Percentiles rank a stretch among this genome's conserved stretches.
These are phyloP conservation scores for Atta colombica DNA, from an alignment of 1,140 invertebrate species.

Conservation along the genomic window DNA sequence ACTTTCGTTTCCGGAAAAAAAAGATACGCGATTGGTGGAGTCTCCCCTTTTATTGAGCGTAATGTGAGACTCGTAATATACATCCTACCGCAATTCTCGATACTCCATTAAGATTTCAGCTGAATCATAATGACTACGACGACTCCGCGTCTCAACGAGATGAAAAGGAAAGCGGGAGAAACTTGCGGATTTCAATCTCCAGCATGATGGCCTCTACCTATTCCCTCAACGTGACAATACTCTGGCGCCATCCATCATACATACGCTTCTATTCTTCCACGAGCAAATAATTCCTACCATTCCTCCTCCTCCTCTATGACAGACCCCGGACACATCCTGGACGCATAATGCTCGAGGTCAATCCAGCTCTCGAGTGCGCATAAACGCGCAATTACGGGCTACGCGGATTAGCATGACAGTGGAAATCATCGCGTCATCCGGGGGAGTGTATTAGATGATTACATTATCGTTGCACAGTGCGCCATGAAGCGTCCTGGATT, in stretches of 20 bases:
- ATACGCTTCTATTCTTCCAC: slow-evolving; percentile 58
- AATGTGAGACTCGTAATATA: slow-evolving; percentile 63
- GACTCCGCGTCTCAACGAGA: not conserved
- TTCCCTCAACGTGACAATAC: slow-evolving; percentile 44
- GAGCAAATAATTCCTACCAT: slow-evolving; percentile 63
- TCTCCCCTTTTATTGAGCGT: slow-evolving; percentile 61
- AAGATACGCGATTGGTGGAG: slow-evolving; percentile 26
- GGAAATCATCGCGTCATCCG: slow-evolving; percentile 70
- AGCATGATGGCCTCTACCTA: slow-evolving; percentile 41
- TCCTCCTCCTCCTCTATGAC: not conserved
- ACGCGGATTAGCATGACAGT: slow-evolving; percentile 72
- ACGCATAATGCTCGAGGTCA: slow-evolving; percentile 62
- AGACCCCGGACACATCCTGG: slow-evolving; percentile 60
- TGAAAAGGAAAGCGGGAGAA: slow-evolving; percentile 27
- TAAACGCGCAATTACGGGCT: slow-evolving; percentile 74
- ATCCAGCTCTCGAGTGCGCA: slow-evolving; percentile 53
- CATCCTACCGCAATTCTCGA: slow-evolving; percentile 60
- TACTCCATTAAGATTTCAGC: slow-evolving; percentile 76
- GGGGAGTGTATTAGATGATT: slow-evolving; percentile 37
- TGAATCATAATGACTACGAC: slow-evolving; percentile 71
- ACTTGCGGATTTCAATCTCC: slow-evolving; percentile 60
- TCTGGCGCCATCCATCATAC: slow-evolving; percentile 66
- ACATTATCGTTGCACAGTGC: slow-evolving; percentile 43
- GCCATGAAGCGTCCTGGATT: slow-evolving; percentile 52
- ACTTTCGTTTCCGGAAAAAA: slow-evolving; percentile 47